Evolutionary conservation across 2,113 vertebrate species (phyloP), one percentile per base, ranked within the genome.

Genomic region (Tenebrosternarchus preto): DNA sequence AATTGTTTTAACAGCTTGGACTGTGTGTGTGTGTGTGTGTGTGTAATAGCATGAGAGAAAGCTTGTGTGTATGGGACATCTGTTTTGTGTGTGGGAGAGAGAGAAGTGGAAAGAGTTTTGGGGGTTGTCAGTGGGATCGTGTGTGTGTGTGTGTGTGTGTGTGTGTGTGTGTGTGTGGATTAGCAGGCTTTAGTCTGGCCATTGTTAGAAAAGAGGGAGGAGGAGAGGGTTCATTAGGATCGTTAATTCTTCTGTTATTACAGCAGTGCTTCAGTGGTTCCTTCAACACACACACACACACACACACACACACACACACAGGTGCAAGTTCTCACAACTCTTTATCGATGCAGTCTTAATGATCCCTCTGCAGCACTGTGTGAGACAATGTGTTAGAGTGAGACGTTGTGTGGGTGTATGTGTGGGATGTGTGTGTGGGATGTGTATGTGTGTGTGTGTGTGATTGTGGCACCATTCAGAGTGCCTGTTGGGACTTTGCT

Each of bases 201-300:
- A 64, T 83, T 85, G 82, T 85, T 78, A 31, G 72, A 60, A 55
- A 69, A 70, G 57, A 7, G 25, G 81, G 67, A 82, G 87, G 82
- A 31, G 82, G 83, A 84, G 82, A 70, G 64, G 75, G 78, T 85
- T 87, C 83, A 87, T 89, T 87, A 88, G 82, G 77, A 76, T 84
- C 67, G 43, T 80, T 86, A 87, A 87, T 87, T 78, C 77, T 78
- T 66, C 83, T 85, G 83, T 89, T 87, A 86, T 86, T 89, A 82
- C 82, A 83, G 80, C 74, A 68, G 43, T 80, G 77, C 74, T 73
- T 64, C 61, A 77, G 27, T 33, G 6, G 39, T 9, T 68, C 73
- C 56, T 43, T 64, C 43, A 31, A 61, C 76, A 19, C 72, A 77
- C 73, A 76, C 80, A 69, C 63, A 69, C 60, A 81, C 73, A 71